Conservation (phyloP, 1,140 invertebrate genomes). For the Heliconius hewitsoni region DNA sequence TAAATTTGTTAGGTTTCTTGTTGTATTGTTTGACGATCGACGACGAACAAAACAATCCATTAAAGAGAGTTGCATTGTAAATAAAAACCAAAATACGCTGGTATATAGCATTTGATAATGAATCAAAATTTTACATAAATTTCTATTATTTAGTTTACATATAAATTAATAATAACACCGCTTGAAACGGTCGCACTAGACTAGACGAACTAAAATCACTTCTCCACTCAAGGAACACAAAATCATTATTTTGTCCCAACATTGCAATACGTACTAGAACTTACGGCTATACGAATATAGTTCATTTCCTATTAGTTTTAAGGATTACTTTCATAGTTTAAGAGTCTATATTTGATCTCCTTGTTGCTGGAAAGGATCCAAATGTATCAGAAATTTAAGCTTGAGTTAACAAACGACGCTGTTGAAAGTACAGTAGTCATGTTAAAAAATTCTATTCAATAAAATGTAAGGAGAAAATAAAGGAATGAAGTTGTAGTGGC, state of each 20-base stretch:
- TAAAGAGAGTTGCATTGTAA: no score
- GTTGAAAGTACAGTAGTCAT: constrained; percentile 28
- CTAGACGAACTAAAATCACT: background rate
- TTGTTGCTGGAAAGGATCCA: constrained; percentile 45
- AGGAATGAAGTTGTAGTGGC: no score
- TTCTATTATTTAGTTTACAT: background rate
- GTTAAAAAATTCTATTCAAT: constrained; percentile 27
- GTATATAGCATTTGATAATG: no score
- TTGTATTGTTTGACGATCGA: no score
- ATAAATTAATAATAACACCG: background rate
- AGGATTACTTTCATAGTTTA: background rate
- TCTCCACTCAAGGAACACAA: background rate
- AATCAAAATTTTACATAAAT: no score
- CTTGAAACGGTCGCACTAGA: background rate
- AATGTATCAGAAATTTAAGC: constrained; percentile 49
- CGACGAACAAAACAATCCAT: no score
- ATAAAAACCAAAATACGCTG: no score
- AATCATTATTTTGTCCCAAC: constrained; percentile 6
- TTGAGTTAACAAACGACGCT: constrained; percentile 38
- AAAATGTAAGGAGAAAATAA: background rate
- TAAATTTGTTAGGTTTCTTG: no score
- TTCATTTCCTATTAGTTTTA: background rate
- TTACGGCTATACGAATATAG: background rate
- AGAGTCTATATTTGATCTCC: constrained; percentile 29
- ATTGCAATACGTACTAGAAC: background rate